Evolutionary conservation across 1,140 invertebrate genomes (phyloP), one percentile per base, ranked within the genome.

Genomic region (Pogonomyrmex barbatus): DNA sequence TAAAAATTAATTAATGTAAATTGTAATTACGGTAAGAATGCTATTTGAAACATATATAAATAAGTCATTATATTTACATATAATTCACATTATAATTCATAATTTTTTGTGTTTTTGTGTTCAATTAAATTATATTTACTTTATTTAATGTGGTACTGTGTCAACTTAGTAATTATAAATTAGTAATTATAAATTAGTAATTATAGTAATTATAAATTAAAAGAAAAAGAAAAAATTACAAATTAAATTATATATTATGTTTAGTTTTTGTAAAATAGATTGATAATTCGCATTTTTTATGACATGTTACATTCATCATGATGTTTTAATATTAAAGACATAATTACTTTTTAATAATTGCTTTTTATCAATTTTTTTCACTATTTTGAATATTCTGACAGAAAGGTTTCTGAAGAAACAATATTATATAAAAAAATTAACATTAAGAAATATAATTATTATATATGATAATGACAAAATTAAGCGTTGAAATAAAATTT

Each of bases 361-460:
- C 24, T 54, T 75, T 75, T n/a, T 75, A 2, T 2, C 39, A 56
- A 75, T 58, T 77, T 50, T 24, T 14, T 62, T 77, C 17, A 5
- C 30, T 77, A 50, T n/a, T n/a, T 63, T n/a, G 58, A 77, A 24
- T 8, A n/a, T 30, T 52, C 47, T 36, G 33, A 54, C 39, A 75
- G n/a, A 75, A 58, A 2, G 24, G 30, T 47, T 70, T 24, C 24
- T 24, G 24, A 24, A 60, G 2, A 5, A 54, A 68, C n/a, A 68
- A 24, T 65, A 12, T 79, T 79, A 42, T 65, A 5, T 52, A 0
- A 0, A 65, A 50, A 1, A 50, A 3, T 39, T 24, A 24, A 24
- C 24, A 24, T 24, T 24, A 24, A 24, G 24, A 8, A 9, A 78
- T 4, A 50, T 4, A 17, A n/a, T 24, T 24, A 24, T 24, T 24